These are phyloP conservation scores for Drosophila pegasa DNA, from an alignment of 2,888 invertebrate genomes.

Conservation along the genomic window DNA sequence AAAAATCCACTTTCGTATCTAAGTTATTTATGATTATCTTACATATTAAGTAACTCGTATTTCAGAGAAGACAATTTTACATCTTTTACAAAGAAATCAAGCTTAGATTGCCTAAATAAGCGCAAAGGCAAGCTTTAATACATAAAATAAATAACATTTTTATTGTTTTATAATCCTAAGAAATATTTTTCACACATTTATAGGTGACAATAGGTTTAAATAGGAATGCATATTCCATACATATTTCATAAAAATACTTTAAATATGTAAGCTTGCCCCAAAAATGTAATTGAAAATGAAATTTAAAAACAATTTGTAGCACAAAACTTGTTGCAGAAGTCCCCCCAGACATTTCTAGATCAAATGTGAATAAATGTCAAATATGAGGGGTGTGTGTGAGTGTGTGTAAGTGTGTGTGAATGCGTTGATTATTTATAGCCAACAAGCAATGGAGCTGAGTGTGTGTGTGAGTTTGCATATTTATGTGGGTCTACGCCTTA, in stretches of 20 bases:
- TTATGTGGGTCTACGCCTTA: conserved; percentile 20
- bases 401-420: conserved; percentile 12
- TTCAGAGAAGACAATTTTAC: no score
- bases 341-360: background rate
- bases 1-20: no score
- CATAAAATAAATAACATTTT: background rate
- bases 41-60: no score
- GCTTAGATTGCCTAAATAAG: no score
- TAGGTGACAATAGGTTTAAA: background rate
- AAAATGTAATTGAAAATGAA: conserved; percentile 3
- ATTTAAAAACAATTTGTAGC: background rate
- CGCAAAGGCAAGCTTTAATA: background rate
- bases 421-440: conserved; percentile 47
- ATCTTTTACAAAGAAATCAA: no score
- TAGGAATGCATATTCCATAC: background rate
- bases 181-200: background rate
- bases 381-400: conserved; percentile 3
- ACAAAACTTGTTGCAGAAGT: conserved; percentile 31
- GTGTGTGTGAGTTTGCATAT: background rate
- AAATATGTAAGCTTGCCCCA: background rate
- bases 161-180: background rate
- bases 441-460: conserved; percentile 7
- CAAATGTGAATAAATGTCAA: conserved; percentile 22
- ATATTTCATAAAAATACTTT: background rate
- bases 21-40: no score